Conservation (phyloP, 2,888 invertebrate species). For the Tridacna crocea region DNA sequence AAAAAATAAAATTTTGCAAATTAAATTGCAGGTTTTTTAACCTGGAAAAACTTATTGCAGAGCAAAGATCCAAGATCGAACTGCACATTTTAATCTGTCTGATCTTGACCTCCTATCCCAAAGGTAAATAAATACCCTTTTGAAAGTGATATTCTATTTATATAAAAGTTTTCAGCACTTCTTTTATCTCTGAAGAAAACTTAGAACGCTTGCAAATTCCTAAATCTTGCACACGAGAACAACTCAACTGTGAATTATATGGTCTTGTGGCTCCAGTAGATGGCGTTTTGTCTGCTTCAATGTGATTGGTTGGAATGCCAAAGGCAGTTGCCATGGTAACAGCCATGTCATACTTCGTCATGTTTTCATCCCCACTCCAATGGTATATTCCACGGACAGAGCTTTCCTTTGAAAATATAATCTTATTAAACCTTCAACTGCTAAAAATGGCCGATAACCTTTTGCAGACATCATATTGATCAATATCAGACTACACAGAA, state of each 20-base stretch:
- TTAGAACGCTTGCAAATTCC: slow-evolving; percentile 82
- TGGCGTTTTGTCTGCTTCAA: slow-evolving; percentile 80
- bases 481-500: no score
- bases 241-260: slow-evolving; percentile 83
- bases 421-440: no score
- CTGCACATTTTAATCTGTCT: no score
- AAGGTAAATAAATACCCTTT: no score
- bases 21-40: no score
- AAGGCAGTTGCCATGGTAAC: slow-evolving; percentile 84
- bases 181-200: slow-evolving; percentile 82
- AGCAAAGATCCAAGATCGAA: no score
- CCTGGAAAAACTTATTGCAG: no score
- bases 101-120: no score
- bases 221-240: slow-evolving; percentile 79
- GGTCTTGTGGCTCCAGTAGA: slow-evolving; percentile 83
- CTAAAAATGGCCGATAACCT: no score
- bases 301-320: slow-evolving; percentile 82
- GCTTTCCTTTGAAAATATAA: no score
- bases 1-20: no score
- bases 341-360: slow-evolving; percentile 86
- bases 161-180: slow-evolving; percentile 47
- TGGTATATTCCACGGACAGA: slow-evolving; percentile 85
- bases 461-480: no score
- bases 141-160: not conserved
- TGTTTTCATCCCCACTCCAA: slow-evolving; percentile 85